phyloP scores from a whole-genome alignment of 2,888 invertebrate genomes.

The Cybosia mesomella region DNA sequence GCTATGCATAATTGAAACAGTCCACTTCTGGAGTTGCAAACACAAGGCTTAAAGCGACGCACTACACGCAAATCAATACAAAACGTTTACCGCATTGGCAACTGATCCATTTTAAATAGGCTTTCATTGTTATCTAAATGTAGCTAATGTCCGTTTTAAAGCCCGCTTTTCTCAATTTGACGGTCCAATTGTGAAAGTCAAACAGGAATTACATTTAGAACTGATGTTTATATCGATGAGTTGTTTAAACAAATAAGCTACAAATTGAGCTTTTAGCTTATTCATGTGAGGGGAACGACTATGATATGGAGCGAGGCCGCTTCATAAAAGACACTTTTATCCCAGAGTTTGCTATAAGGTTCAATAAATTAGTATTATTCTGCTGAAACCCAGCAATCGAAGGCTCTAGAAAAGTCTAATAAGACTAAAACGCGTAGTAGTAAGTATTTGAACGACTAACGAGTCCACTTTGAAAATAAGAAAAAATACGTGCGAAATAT shows the following conservation, averaged over 20 bases:
- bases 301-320: slow-evolving; percentile 84
- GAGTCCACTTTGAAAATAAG: neutral
- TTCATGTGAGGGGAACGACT: slow-evolving; percentile 81
- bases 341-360: slow-evolving; percentile 67
- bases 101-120: slow-evolving; percentile 25
- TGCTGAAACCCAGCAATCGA: slow-evolving; percentile 9
- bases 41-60: slow-evolving; percentile 11
- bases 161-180: slow-evolving; percentile 1
- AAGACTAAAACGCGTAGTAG: neutral
- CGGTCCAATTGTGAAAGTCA: slow-evolving; percentile 48
- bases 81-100: slow-evolving; percentile 19
- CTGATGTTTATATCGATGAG: slow-evolving; percentile 72
- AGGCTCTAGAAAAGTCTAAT: no score
- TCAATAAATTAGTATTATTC: slow-evolving; percentile 37
- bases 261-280: slow-evolving; percentile 86
- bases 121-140: slow-evolving; percentile 21
- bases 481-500: neutral
- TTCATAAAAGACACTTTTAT: slow-evolving; percentile 78
- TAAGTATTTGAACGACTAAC: neutral
- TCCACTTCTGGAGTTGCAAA: slow-evolving; percentile 18
- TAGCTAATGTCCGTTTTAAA: slow-evolving; percentile 31
- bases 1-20: slow-evolving; percentile 19
- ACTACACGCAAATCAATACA: slow-evolving; percentile 22
- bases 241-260: slow-evolving; percentile 77
- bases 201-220: slow-evolving; percentile 68